Conservation (phyloP, 2,888 invertebrate genomes). For the Frankliniella fusca region DNA sequence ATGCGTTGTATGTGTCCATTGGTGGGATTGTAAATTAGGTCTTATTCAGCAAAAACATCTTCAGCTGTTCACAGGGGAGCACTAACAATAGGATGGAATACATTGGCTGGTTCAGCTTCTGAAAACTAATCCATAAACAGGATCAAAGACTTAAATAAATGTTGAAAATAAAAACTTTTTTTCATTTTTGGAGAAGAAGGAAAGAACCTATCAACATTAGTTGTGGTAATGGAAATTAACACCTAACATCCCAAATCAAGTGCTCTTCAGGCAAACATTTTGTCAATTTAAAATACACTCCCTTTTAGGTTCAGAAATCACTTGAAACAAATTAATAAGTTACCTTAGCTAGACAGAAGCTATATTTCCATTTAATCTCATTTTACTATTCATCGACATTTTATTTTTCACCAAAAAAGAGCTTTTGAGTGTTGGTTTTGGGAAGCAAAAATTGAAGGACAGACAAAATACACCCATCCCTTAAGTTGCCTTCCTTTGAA, state of each 20-base stretch:
- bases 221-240: neutral
- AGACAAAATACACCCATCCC: too few relatives aligned
- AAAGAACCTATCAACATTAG: too few relatives aligned
- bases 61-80: too few relatives aligned
- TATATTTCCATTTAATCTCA: too few relatives aligned
- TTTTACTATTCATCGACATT: too few relatives aligned
- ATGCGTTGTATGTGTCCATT: too few relatives aligned
- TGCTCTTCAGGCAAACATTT: neutral
- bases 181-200: conserved; percentile 12
- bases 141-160: neutral
- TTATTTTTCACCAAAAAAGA: too few relatives aligned
- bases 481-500: too few relatives aligned
- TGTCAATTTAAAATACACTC: neutral
- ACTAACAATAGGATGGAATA: too few relatives aligned
- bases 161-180: conserved; percentile 29
- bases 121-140: conserved; percentile 3
- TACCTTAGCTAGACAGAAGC: too few relatives aligned
- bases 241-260: neutral
- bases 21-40: neutral
- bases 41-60: neutral
- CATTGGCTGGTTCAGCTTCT: conserved; percentile 15
- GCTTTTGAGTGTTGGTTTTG: too few relatives aligned
- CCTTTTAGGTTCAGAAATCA: conserved; percentile 17
- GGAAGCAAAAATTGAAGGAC: too few relatives aligned
- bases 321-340: neutral